phyloP scores from a whole-genome alignment of 2,797 vertebrate species.

The Babyrousa celebensis region DNA sequence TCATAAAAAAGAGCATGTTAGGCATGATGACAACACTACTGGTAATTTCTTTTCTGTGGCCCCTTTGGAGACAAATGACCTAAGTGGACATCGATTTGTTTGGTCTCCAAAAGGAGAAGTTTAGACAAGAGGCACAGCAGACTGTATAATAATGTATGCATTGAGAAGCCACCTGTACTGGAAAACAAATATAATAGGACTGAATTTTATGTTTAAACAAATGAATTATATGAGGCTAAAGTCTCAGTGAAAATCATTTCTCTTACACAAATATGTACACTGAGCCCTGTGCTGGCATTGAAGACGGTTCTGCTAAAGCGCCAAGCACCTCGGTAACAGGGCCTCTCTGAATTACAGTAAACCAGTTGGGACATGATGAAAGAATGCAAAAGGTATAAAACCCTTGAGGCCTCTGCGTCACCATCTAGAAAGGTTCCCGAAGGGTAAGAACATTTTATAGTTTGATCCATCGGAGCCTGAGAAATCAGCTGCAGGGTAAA shows the following conservation, averaged over 20 bases:
- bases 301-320: not conserved
- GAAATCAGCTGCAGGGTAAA: conserved; percentile 65
- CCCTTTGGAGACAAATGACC: not conserved
- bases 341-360: conserved; percentile 46
- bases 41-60: conserved; percentile 42
- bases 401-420: conserved; percentile 65
- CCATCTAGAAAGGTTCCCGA: conserved; percentile 69
- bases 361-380: conserved; percentile 75
- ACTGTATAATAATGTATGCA: not conserved
- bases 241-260: conserved; percentile 32
- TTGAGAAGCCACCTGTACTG: not conserved
- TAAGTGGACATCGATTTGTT: conserved; percentile 43
- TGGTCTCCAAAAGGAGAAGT: conserved; percentile 62
- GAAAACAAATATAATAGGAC: not conserved
- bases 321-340: not conserved
- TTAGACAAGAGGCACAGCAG: conserved; percentile 51
- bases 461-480: conserved; percentile 72
- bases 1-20: conserved; percentile 32
- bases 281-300: not conserved
- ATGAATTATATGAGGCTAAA: conserved; percentile 4
- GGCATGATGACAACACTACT: not conserved
- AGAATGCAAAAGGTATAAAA: conserved; percentile 58
- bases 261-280: not conserved
- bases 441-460: conserved; percentile 74
- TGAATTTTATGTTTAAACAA: conserved; percentile 67